Evolutionary conservation across 2,113 vertebrate species (phyloP).

Genomic region (Laticauda laticaudata): DNA sequence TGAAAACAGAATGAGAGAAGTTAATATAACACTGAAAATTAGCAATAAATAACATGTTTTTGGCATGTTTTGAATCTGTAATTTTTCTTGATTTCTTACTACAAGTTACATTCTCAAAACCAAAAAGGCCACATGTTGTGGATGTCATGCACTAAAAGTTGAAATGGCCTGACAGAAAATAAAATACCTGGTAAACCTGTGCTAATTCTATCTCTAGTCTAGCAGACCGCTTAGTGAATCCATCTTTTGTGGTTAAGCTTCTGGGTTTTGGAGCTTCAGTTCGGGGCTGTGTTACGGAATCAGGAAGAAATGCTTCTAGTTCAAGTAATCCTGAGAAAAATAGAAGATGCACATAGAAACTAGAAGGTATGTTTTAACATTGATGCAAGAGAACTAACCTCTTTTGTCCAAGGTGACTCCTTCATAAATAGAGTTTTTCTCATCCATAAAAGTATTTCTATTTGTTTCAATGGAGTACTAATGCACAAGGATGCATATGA

Average conservation of each 20-base stretch:
- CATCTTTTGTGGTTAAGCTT: slow-evolving; percentile 60
- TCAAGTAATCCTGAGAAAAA: slow-evolving; percentile 76
- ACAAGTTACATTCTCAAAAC: neutral
- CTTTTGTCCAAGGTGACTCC: neutral
- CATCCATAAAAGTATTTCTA: neutral
- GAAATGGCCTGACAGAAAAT: slow-evolving; percentile 11
- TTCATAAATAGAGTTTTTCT: neutral
- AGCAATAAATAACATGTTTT: neutral
- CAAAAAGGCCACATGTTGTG: neutral
- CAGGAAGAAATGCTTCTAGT: slow-evolving; percentile 75
- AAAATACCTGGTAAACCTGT: slow-evolving; percentile 80
- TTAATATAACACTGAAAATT: neutral
- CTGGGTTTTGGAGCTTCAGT: slow-evolving; percentile 67
- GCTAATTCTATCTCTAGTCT: slow-evolving; percentile 69
- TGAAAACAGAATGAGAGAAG: neutral
- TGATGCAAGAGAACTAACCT: neutral
- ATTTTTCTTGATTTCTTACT: neutral
- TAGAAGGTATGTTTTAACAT: neutral
- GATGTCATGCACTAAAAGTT: neutral
- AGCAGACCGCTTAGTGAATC: slow-evolving; percentile 67
- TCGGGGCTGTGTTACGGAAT: slow-evolving; percentile 66
- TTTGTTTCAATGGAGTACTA: neutral
- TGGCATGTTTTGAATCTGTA: neutral
- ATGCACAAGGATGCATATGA: neutral
- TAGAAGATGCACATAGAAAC: neutral